Percentiles rank a stretch among this genome's conserved stretches.
These are phyloP conservation scores for Heterohyrax brucei DNA, from an alignment of 2,797 vertebrate genomes.

Conservation along the genomic window DNA sequence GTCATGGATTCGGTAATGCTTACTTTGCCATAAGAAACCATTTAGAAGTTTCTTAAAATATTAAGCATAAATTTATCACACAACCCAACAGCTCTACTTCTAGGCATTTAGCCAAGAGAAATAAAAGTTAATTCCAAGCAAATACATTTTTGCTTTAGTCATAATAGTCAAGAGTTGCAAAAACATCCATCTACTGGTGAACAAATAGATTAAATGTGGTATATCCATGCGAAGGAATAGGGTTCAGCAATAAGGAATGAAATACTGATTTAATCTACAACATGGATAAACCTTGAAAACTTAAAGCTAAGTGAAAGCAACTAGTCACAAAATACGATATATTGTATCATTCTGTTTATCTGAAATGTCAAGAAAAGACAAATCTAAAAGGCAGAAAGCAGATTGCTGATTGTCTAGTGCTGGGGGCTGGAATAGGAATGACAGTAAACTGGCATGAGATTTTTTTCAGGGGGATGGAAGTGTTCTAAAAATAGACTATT, in stretches of 20 bases:
- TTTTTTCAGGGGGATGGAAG: neutral
- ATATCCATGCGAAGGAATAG: neutral
- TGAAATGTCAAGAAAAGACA: neutral
- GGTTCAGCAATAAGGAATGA: neutral
- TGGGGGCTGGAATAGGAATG: neutral
- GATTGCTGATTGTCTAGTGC: neutral
- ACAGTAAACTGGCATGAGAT: neutral
- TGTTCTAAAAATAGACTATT: neutral
- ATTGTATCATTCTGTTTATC: neutral
- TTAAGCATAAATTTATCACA: slow-evolving; percentile 9
- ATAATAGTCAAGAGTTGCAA: slow-evolving; percentile 17
- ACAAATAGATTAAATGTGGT: neutral
- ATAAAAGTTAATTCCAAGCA: neutral
- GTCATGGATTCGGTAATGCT: neutral
- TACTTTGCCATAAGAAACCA: neutral
- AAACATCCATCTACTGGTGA: neutral
- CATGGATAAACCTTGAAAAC: neutral
- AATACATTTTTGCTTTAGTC: neutral
- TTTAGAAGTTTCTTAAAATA: slow-evolving; percentile 10
- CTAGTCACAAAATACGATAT: neutral
- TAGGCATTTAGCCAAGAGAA: slow-evolving; percentile 10
- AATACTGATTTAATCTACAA: neutral
- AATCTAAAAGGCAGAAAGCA: neutral
- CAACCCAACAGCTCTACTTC: neutral
- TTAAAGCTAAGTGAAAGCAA: neutral